phyloP scores from a whole-genome alignment of 2,797 vertebrate genomes.

The Dryobates pubescens region DNA sequence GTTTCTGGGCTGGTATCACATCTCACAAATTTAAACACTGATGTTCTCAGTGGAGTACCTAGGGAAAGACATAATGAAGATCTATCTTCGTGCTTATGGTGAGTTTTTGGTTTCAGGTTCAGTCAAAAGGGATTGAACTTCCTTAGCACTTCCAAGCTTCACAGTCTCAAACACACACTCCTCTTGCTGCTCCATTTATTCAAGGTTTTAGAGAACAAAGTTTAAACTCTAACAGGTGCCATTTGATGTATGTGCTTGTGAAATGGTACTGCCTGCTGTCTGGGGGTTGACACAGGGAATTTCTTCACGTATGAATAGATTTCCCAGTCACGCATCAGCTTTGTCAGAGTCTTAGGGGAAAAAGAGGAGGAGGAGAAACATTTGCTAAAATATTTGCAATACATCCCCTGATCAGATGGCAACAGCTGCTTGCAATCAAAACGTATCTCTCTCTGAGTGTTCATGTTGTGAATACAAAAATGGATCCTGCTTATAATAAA shows the following conservation, averaged over 20 bases:
- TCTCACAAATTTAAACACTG: background rate
- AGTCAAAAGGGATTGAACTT: background rate
- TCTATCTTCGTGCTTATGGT: accelerated
- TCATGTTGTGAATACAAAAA: background rate
- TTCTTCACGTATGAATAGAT: constrained; percentile 1
- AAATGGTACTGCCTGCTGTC: background rate
- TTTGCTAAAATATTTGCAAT: constrained; percentile 47
- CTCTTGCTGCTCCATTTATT: background rate
- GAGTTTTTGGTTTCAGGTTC: background rate
- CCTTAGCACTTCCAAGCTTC: background rate
- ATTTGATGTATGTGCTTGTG: background rate
- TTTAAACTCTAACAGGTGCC: background rate
- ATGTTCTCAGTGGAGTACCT: background rate
- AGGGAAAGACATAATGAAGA: background rate
- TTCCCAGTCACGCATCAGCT: background rate
- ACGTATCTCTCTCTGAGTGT: background rate
- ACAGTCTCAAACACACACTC: background rate
- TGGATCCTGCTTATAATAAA: background rate
- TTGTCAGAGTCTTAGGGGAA: background rate
- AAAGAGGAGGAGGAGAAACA: constrained; percentile 11
- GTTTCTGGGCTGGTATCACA: background rate
- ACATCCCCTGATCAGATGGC: background rate
- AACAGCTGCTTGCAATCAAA: constrained; percentile 47
- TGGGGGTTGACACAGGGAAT: background rate
- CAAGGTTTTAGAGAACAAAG: background rate